phyloP scores from a whole-genome alignment of 1,140 invertebrate species.

The Drosophila bifasciata region DNA sequence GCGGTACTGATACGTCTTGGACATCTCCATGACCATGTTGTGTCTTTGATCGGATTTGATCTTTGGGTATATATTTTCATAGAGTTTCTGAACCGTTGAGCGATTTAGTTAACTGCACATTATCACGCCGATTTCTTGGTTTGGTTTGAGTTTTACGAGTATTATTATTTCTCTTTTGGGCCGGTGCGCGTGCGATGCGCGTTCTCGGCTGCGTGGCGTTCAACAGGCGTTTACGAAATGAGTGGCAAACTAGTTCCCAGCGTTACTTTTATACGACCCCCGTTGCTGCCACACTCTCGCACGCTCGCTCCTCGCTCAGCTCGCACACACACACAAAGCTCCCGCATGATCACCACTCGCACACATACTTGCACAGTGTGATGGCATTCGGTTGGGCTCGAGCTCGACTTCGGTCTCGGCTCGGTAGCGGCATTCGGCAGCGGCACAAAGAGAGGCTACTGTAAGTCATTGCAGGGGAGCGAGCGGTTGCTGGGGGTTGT shows the following conservation, averaged over 20 bases:
- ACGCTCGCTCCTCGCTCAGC: slow-evolving; percentile 22
- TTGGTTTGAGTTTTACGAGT: slow-evolving; percentile 24
- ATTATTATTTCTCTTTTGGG: slow-evolving; percentile 14
- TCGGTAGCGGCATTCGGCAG: slow-evolving; percentile 68
- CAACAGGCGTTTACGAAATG: slow-evolving; percentile 79
- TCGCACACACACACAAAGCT: slow-evolving; percentile 46
- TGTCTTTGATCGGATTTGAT: not conserved
- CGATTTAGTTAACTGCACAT: slow-evolving; percentile 52
- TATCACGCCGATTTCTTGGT: slow-evolving; percentile 53
- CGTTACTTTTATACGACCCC: slow-evolving; percentile 74
- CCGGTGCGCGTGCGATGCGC: slow-evolving; percentile 58
- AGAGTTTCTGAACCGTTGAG: not conserved
- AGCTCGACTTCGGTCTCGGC: slow-evolving; percentile 57
- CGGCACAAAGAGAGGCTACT: slow-evolving; percentile 81
- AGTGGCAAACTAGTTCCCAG: slow-evolving; percentile 79
- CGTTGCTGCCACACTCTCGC: slow-evolving; percentile 45
- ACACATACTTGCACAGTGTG: slow-evolving; percentile 16
- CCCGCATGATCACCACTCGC: slow-evolving; percentile 66
- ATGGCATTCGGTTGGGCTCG: slow-evolving; percentile 6
- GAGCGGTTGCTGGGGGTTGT: slow-evolving; percentile 41
- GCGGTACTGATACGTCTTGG: slow-evolving; percentile 95
- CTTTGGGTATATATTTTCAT: slow-evolving; percentile 16
- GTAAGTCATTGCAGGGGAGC: slow-evolving; percentile 56
- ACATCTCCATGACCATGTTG: slow-evolving; percentile 85
- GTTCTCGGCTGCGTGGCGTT: slow-evolving; percentile 61